These are phyloP conservation scores for Drosophila jambulina DNA, from an alignment of 1,140 invertebrate species.

Conservation along the genomic window DNA sequence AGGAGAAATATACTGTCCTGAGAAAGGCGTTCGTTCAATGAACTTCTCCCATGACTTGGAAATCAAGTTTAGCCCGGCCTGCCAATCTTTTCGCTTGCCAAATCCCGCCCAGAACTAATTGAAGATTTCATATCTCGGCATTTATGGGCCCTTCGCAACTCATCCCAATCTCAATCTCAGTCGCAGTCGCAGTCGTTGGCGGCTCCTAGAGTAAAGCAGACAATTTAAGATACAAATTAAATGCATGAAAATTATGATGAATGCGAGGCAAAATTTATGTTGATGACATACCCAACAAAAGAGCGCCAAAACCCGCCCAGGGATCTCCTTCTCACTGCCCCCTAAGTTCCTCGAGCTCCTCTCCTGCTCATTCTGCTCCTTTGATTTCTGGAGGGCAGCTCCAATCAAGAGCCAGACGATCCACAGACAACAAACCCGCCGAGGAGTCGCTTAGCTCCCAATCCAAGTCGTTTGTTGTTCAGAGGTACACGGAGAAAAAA, in stretches of 20 bases:
- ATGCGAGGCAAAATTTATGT: constrained; percentile 80
- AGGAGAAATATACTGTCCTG: constrained; percentile 3
- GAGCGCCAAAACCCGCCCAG: constrained; percentile 34
- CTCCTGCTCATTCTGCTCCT: constrained; percentile 6
- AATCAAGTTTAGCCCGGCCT: constrained; percentile 10
- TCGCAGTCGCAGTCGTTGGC: constrained; percentile 7
- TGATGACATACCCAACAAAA: constrained; percentile 72
- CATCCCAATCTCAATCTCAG: constrained; percentile 51
- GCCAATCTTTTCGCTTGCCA: neutral
- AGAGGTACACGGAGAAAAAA: constrained; percentile 1
- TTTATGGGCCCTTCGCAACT: constrained; percentile 41
- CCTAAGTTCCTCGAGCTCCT: constrained; percentile 20
- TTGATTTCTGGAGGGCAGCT: constrained; percentile 48
- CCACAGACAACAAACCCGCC: constrained; percentile 47
- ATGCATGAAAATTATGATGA: constrained; percentile 82
- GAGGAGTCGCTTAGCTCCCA: constrained; percentile 22
- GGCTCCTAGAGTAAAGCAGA: constrained; percentile 47
- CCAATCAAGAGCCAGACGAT: constrained; percentile 74
- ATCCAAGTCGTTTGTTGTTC: constrained; percentile 22
- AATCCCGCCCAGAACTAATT: constrained; percentile 47
- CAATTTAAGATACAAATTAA: constrained; percentile 82
- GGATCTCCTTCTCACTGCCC: neutral
- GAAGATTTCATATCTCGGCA: constrained; percentile 47
- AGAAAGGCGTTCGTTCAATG: constrained; percentile 38
- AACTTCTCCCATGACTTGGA: constrained; percentile 20